Conservation (phyloP, 2,888 invertebrate species). For the Portevinia maculata region DNA sequence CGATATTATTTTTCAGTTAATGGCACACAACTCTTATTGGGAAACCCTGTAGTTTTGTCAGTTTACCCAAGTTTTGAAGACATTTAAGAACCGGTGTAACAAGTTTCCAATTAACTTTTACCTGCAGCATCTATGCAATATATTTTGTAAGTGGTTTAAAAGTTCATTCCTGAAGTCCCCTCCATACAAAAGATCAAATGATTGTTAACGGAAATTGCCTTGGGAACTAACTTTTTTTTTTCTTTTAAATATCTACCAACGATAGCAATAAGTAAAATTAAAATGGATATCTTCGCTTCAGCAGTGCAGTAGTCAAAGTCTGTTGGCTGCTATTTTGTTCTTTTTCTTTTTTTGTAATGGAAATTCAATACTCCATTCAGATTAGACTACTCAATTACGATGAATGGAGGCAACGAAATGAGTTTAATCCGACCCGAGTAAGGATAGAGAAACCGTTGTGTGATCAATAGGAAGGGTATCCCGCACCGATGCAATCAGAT, state of each 20-base stretch:
- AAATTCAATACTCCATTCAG: slow-evolving; percentile 72
- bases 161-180: neutral
- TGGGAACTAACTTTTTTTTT: slow-evolving; percentile 26
- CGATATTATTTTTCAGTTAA: too few relatives aligned
- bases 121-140: neutral
- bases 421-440: slow-evolving; percentile 56
- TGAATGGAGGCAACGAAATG: slow-evolving; percentile 65
- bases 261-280: slow-evolving; percentile 54
- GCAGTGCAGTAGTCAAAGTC: slow-evolving; percentile 44
- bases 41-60: too few relatives aligned
- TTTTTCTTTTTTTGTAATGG: slow-evolving; percentile 59
- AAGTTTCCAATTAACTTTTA: neutral
- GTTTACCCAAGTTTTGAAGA: too few relatives aligned
- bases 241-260: slow-evolving; percentile 15
- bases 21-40: too few relatives aligned
- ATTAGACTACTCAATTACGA: slow-evolving; percentile 69
- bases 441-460: slow-evolving; percentile 19
- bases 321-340: slow-evolving; percentile 21
- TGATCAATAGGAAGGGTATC: slow-evolving; percentile 49
- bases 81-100: neutral
- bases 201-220: slow-evolving; percentile 21
- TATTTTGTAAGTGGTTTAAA: neutral
- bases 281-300: slow-evolving; percentile 34
- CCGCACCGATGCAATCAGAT: slow-evolving; percentile 57
- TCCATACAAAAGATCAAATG: slow-evolving; percentile 15